Percentiles rank a stretch among this genome's conserved stretches.
Conservation (phyloP, 1,140 invertebrate genomes). For the Drusus annulatus region DNA sequence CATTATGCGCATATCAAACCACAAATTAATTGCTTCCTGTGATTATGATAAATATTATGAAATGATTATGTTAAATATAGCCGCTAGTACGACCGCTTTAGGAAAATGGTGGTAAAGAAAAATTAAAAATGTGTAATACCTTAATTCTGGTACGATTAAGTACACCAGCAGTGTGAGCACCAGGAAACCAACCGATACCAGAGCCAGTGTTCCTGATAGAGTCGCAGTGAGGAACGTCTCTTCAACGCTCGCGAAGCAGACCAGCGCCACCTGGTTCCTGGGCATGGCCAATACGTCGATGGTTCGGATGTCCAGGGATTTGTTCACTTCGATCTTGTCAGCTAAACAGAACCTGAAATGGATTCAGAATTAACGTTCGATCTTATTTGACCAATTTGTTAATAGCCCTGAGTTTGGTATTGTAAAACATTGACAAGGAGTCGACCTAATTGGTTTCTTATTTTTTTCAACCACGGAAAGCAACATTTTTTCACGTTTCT, state of each 20-base stretch:
- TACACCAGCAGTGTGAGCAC: conserved; percentile 74
- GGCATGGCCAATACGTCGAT: conserved; percentile 33
- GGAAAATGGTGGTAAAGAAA: too few relatives aligned
- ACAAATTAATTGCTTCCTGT: too few relatives aligned
- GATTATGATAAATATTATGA: too few relatives aligned
- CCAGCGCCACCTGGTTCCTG: conserved; percentile 64
- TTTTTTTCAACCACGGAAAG: too few relatives aligned
- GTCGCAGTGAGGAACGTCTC: conserved; percentile 58
- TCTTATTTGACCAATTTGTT: not conserved
- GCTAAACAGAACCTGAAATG: conserved; percentile 50
- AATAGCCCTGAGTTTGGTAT: not conserved
- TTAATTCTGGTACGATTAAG: conserved; percentile 73
- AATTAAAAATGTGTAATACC: conserved; percentile 61
- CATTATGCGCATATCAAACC: too few relatives aligned
- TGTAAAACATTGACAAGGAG: too few relatives aligned
- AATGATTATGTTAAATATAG: too few relatives aligned
- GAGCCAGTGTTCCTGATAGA: conserved; percentile 67
- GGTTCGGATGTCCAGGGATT: conserved; percentile 20
- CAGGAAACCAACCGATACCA: conserved; percentile 75
- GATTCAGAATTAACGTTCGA: not conserved
- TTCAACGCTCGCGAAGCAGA: conserved; percentile 70
- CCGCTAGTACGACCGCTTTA: too few relatives aligned
- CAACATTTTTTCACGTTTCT: not conserved
- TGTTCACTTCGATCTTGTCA: conserved; percentile 61
- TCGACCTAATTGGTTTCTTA: too few relatives aligned